A percentile compares a stretch with the other conserved stretches of the same genome.
Conservation (phyloP, 2,113 vertebrate genomes). For the Salvelinus namaycush region DNA sequence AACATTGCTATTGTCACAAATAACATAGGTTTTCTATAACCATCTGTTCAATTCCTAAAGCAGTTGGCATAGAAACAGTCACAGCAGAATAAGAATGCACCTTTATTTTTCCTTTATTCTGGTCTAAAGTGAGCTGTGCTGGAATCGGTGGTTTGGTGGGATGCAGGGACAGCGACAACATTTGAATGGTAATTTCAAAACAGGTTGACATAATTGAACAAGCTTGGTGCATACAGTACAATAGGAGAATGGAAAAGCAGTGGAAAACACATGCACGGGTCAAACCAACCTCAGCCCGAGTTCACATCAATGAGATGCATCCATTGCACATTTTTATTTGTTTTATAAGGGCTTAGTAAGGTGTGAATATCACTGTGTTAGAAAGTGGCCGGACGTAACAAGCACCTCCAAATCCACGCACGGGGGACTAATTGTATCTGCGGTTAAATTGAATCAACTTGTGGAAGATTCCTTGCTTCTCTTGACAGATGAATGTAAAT, state of each 20-base stretch:
- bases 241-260: background rate
- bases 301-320: background rate
- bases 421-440: background rate
- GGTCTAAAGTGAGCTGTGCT: background rate
- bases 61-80: background rate
- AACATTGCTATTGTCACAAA: too few species aligned
- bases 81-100: background rate
- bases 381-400: conserved; percentile 14
- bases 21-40: too few species aligned
- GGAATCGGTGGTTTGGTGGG: background rate
- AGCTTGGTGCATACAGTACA: background rate
- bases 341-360: conserved; percentile 30
- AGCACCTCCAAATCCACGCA: background rate
- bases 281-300: background rate
- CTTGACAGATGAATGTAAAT: conserved; percentile 9
- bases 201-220: background rate
- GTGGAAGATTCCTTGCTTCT: background rate
- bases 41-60: background rate
- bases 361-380: conserved; percentile 30
- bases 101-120: background rate
- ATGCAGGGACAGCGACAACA: background rate
- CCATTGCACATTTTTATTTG: background rate
- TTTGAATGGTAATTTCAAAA: background rate
- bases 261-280: background rate
- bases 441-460: background rate